Evolutionary conservation across 1,140 invertebrate species (phyloP), one percentile per base, ranked within the genome.

Genomic region (Drosophila varians): DNA sequence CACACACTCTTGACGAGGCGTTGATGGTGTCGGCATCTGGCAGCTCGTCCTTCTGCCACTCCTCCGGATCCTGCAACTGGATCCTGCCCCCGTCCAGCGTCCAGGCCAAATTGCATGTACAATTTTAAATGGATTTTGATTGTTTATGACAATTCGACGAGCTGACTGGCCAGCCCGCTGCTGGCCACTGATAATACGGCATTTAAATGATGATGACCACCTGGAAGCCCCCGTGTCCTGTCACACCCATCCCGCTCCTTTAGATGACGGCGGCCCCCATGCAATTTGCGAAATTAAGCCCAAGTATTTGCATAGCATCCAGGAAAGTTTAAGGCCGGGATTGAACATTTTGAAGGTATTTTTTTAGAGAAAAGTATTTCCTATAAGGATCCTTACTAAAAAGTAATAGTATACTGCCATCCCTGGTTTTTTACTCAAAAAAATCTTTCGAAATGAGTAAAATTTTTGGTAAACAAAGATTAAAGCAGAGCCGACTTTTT

Each of bases 121-220:
- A 70, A 82, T 88, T 88, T 87, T 82, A 87, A 87, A 87, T 87
- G 82, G 82, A 87, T 87, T 87, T 87, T 87, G 82, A 87, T 87
- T 87, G 82, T 88, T 87, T 87, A 87, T 87, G 82, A 87, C 77
- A 83, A 82, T 82, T 77, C 70, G 65, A 77, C 70, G 69, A 88
- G 70, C 65, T 74, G 77, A 83, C 74, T 87, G 82, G 77, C 60
- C 73, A 70, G 53, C 48, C 56, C 77, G 73, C 76, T 87, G 73
- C 65, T 76, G 65, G 57, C 73, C 82, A 86, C 82, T 86, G 82
- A 86, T 86, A 86, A 86, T 86, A 47, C 73, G 64, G 77, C 82
- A 86, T 86, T 86, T 86, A 86, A 86, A 80, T 87, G 79, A 86
- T 82, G 62, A 52, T 26, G 60, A 52, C 46, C 31, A 65, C 56